Conservation (phyloP, 2,797 vertebrate genomes). For the Acanthiza pusilla region DNA sequence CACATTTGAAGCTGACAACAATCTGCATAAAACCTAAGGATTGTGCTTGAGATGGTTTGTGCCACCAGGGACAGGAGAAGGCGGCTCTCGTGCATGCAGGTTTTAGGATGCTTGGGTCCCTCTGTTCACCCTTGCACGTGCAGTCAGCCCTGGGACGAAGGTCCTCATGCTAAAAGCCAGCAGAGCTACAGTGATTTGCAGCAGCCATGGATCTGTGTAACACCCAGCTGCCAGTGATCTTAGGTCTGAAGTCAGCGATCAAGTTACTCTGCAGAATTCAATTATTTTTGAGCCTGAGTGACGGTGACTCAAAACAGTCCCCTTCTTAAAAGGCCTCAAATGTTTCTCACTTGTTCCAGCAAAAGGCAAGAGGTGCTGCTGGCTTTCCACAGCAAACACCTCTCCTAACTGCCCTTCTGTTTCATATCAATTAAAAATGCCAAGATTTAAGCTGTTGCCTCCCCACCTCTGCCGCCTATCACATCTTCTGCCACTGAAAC, state of each 20-base stretch:
- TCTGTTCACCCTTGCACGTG: accelerated
- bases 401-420: constrained; percentile 28
- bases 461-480: accelerated
- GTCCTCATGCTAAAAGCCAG: neutral
- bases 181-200: neutral
- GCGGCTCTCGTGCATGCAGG: neutral
- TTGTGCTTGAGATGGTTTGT: neutral
- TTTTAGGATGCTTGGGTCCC: neutral
- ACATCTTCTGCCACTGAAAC: neutral
- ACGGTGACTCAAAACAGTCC: constrained; percentile 31
- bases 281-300: constrained; percentile 44
- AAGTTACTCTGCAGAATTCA: constrained; percentile 17
- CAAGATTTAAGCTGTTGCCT: neutral
- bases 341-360: neutral
- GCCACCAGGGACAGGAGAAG: neutral
- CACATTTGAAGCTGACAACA: neutral
- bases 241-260: neutral
- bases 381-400: constrained; percentile 53
- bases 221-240: neutral
- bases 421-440: constrained; percentile 21
- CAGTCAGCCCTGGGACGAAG: neutral
- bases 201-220: neutral
- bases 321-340: constrained; percentile 33
- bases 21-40: neutral
- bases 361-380: constrained; percentile 32